These are phyloP conservation scores for Todiramphus chloris DNA, from an alignment of 2,113 vertebrate species.

Conservation along the genomic window DNA sequence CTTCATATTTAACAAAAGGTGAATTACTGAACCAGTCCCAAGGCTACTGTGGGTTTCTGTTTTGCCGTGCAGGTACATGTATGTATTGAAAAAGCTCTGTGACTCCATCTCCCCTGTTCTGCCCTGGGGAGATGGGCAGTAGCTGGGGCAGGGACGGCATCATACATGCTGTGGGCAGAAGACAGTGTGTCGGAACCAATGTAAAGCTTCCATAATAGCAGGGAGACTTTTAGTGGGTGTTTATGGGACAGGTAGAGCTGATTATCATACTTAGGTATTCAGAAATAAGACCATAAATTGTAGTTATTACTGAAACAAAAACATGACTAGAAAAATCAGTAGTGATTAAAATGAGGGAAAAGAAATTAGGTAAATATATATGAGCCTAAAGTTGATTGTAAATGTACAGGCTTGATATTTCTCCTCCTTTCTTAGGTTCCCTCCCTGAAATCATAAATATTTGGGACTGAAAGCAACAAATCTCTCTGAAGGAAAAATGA, in stretches of 20 bases:
- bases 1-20: neutral
- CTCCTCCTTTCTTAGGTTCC: constrained; percentile 15
- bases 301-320: neutral
- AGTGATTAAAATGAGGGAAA: neutral
- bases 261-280: neutral
- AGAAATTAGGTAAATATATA: neutral
- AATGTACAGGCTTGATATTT: constrained; percentile 1
- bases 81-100: neutral
- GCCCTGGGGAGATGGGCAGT: neutral
- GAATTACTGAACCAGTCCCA: neutral
- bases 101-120: neutral
- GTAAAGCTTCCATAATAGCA: neutral
- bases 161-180: neutral
- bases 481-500: neutral
- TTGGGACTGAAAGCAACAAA: constrained; percentile 1
- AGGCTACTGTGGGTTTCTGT: neutral
- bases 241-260: neutral
- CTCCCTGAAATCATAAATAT: constrained; percentile 26
- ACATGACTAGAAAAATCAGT: neutral
- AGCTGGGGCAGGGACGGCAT: neutral
- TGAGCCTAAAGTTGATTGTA: neutral
- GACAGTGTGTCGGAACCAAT: accelerated
- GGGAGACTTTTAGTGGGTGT: neutral
- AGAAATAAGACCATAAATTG: neutral
- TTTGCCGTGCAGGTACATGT: accelerated